Evolutionary conservation across 2,888 invertebrate genomes (phyloP).

Genomic region (Drosophila cracens): DNA sequence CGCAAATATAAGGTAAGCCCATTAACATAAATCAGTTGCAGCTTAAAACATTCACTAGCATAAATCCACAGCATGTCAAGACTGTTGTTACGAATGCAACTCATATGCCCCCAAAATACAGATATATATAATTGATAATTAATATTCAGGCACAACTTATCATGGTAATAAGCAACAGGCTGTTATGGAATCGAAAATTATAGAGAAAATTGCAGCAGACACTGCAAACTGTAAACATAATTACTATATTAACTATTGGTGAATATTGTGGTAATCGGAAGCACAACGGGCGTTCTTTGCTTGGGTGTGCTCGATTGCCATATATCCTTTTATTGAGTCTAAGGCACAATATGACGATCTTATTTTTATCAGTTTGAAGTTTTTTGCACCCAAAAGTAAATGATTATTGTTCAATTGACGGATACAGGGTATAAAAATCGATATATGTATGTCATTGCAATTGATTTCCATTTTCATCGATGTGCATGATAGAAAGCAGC

Average conservation of each 20-base stretch:
- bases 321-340: background rate
- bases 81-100: constrained; percentile 42
- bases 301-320: background rate
- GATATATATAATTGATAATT: constrained; percentile 39
- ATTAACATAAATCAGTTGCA: constrained; percentile 71
- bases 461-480: constrained; percentile 58
- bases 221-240: constrained; percentile 20
- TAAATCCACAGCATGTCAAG: constrained; percentile 35
- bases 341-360: background rate
- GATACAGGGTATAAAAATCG: constrained; percentile 6
- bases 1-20: constrained; percentile 68
- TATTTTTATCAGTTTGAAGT: background rate
- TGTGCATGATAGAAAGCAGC: constrained; percentile 11
- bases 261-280: constrained; percentile 22
- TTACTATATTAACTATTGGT: constrained; percentile 33
- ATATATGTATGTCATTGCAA: constrained; percentile 38
- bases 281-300: constrained; percentile 9
- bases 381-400: background rate
- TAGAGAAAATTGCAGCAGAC: background rate
- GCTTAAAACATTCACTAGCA: constrained; percentile 41
- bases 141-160: constrained; percentile 59
- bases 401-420: background rate
- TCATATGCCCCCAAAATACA: constrained; percentile 6
- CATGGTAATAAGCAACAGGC: constrained; percentile 51
- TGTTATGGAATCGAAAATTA: constrained; percentile 14